Percentiles rank a stretch among this genome's conserved stretches.
These are phyloP conservation scores for Botia almorhae DNA, from an alignment of 2,797 vertebrate genomes.

Conservation along the genomic window DNA sequence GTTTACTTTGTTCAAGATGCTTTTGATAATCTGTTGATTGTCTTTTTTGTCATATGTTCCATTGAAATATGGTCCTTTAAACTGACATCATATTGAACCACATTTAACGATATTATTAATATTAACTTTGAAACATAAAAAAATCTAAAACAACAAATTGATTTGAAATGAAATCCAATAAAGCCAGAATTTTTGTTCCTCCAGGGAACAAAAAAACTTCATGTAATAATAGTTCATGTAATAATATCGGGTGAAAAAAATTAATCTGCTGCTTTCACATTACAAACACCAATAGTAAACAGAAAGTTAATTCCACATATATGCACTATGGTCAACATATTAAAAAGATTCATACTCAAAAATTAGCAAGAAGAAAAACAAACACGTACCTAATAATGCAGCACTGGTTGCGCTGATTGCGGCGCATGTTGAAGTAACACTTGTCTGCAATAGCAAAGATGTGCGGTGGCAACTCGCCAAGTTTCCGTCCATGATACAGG, in stretches of 20 bases:
- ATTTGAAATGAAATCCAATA: no score
- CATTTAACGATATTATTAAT: no score
- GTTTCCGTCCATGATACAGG: slow-evolving; percentile 79
- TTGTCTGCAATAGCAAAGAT: slow-evolving; percentile 90
- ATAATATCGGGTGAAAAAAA: no score
- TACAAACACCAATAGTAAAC: neutral
- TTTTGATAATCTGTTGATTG: neutral
- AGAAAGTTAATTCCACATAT: neutral
- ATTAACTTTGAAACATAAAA: no score
- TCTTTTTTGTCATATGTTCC: no score
- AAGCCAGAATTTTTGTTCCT: no score
- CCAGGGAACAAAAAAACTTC: no score
- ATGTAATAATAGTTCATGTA: no score
- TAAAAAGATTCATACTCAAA: neutral
- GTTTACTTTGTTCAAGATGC: neutral
- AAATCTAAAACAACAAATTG: no score
- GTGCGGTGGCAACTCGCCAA: slow-evolving; percentile 89
- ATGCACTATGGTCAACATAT: neutral
- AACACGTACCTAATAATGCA: slow-evolving; percentile 56
- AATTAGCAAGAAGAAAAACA: neutral
- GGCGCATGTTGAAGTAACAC: slow-evolving; percentile 88
- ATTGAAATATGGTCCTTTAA: no score
- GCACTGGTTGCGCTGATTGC: slow-evolving; percentile 66
- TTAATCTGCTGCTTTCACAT: neutral
- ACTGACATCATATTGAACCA: no score